Conservation (phyloP, 2,797 vertebrate genomes). For the Stomatorhinus walkeri region DNA sequence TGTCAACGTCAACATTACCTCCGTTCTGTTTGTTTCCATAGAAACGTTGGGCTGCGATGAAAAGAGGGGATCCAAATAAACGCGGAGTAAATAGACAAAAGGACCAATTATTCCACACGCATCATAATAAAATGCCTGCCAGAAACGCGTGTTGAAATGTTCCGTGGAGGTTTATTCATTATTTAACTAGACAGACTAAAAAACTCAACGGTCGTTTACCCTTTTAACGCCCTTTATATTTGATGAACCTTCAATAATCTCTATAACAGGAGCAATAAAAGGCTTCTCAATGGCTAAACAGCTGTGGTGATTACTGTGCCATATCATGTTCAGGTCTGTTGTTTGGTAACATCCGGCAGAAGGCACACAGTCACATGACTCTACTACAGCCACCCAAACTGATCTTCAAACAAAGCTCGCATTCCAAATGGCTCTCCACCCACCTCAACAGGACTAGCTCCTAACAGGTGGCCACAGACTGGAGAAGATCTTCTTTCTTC, state of each 20-base stretch:
- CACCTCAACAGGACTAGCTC: not conserved
- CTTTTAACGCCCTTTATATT: conserved; percentile 8
- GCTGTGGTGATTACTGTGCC: not conserved
- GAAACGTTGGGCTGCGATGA: conserved; percentile 36
- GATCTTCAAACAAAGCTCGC: not conserved
- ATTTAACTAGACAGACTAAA: not conserved
- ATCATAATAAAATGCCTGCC: not conserved
- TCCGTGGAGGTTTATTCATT: not conserved
- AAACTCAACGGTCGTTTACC: not conserved
- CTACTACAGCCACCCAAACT: not conserved
- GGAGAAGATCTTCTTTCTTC: not conserved
- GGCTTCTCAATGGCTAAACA: not conserved
- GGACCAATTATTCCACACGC: conserved; percentile 2
- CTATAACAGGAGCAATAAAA: not conserved
- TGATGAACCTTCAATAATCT: not conserved
- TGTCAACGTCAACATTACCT: conserved; percentile 36
- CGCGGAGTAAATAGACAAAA: conserved; percentile 2
- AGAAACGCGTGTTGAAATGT: not conserved
- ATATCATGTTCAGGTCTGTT: conserved; percentile 15
- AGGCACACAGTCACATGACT: not conserved
- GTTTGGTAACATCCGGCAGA: not conserved
- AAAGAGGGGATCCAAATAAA: not conserved
- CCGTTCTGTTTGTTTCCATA: conserved; percentile 40
- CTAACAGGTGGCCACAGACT: not conserved
- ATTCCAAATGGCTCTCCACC: not conserved